Percentiles rank a stretch among this genome's conserved stretches.
Conservation (phyloP, 2,888 invertebrate genomes). For the Stenurella melanura region DNA sequence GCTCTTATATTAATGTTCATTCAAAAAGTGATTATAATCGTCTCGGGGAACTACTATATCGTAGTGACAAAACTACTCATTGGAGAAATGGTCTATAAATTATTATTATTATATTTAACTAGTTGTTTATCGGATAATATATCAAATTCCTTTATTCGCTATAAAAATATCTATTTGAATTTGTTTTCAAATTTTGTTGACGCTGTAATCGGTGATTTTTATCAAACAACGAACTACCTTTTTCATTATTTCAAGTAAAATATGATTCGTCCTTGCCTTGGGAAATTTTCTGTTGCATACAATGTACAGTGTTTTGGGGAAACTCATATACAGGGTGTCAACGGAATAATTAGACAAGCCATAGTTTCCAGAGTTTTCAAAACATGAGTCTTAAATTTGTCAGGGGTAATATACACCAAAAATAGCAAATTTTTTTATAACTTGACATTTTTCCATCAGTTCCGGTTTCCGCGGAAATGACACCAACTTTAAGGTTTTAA, state of each 20-base stretch:
- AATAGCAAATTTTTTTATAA: too few species aligned
- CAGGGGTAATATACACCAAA: too few species aligned
- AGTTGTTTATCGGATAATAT: neutral
- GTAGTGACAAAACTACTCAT: neutral
- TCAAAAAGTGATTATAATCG: constrained; percentile 29
- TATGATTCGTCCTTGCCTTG: neutral
- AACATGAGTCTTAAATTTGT: too few species aligned
- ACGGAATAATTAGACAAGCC: too few species aligned
- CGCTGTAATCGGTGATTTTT: neutral
- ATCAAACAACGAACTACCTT: neutral
- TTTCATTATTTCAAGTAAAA: neutral
- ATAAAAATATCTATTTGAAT: neutral
- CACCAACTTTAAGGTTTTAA: too few species aligned
- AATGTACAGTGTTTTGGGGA: neutral
- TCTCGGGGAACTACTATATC: constrained; percentile 34
- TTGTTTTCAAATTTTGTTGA: neutral
- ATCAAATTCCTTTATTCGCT: neutral
- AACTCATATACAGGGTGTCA: neutral
- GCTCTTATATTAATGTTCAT: constrained; percentile 9
- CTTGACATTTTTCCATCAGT: too few species aligned
- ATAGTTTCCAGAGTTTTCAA: too few species aligned
- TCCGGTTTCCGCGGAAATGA: too few species aligned
- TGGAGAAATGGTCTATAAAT: constrained; percentile 16
- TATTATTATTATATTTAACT: constrained; percentile 12
- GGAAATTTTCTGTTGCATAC: neutral